Conservation (phyloP, 1,140 invertebrate species). For the Temnothorax nylanderi region DNA sequence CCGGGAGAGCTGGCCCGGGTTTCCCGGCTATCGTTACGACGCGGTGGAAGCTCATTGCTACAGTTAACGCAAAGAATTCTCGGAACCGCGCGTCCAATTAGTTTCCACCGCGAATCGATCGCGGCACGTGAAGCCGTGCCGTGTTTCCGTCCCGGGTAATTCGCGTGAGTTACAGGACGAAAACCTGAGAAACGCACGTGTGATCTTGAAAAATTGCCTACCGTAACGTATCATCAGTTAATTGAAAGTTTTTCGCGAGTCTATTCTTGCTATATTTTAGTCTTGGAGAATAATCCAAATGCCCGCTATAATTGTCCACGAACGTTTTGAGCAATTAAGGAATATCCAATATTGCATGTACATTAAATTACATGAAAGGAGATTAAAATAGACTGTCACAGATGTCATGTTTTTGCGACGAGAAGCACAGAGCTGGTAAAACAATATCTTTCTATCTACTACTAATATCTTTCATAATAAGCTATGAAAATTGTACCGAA, state of each 20-base stretch:
- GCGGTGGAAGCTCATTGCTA: constrained; percentile 8
- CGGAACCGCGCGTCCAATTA: constrained; percentile 57
- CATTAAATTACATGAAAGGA: not conserved
- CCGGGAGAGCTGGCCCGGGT: not conserved
- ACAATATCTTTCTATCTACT: too few species aligned
- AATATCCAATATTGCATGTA: not conserved
- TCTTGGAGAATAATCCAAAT: not conserved
- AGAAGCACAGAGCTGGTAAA: not conserved
- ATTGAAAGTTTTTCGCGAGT: not conserved
- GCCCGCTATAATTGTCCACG: not conserved
- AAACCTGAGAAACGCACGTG: constrained; percentile 9
- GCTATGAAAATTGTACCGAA: not conserved
- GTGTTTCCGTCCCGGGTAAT: not conserved
- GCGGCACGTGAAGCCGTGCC: constrained; percentile 56
- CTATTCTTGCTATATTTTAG: not conserved
- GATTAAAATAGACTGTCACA: not conserved
- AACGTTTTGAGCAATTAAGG: not conserved
- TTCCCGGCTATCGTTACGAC: not conserved
- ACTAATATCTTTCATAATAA: not conserved
- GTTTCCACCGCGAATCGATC: constrained; percentile 35
- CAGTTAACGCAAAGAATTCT: constrained; percentile 55
- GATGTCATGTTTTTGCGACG: not conserved
- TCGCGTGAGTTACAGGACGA: not conserved
- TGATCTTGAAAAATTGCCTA: constrained; percentile 26
- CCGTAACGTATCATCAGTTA: not conserved